These are phyloP conservation scores for Trypoxylus dichotomus DNA, from an alignment of 1,140 invertebrate species.

Conservation along the genomic window DNA sequence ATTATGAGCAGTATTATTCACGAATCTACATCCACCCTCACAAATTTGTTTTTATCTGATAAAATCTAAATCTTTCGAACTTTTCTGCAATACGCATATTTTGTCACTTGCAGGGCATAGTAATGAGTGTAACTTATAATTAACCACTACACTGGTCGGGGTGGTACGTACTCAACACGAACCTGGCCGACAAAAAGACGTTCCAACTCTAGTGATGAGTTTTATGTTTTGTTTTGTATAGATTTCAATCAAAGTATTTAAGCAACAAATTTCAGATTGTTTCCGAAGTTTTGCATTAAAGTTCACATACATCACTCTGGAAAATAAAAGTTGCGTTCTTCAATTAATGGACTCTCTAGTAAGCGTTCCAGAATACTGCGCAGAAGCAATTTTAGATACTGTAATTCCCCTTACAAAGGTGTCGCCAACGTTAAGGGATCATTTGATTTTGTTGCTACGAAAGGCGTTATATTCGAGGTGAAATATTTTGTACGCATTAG, in stretches of 20 bases:
- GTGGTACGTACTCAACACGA: too few relatives aligned
- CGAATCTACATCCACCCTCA: too few relatives aligned
- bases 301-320: constrained; percentile 54
- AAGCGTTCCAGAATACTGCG: constrained; percentile 51
- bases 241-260: neutral
- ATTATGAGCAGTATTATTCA: too few relatives aligned
- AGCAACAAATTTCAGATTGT: constrained; percentile 55
- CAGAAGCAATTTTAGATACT: constrained; percentile 56
- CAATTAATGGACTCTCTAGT: constrained; percentile 57
- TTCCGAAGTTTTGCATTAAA: constrained; percentile 56
- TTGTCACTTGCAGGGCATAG: too few relatives aligned
- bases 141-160: too few relatives aligned
- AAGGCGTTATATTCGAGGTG: constrained; percentile 60
- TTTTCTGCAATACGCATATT: too few relatives aligned
- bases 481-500: neutral
- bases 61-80: too few relatives aligned
- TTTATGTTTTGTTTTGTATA: neutral
- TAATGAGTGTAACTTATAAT: too few relatives aligned
- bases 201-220: neutral
- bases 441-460: constrained; percentile 59
- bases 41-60: too few relatives aligned
- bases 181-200: too few relatives aligned
- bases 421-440: constrained; percentile 56
- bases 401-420: constrained; percentile 57
- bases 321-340: constrained; percentile 55